Conservation (phyloP, 1,140 invertebrate genomes). For the Formica exsecta region DNA sequence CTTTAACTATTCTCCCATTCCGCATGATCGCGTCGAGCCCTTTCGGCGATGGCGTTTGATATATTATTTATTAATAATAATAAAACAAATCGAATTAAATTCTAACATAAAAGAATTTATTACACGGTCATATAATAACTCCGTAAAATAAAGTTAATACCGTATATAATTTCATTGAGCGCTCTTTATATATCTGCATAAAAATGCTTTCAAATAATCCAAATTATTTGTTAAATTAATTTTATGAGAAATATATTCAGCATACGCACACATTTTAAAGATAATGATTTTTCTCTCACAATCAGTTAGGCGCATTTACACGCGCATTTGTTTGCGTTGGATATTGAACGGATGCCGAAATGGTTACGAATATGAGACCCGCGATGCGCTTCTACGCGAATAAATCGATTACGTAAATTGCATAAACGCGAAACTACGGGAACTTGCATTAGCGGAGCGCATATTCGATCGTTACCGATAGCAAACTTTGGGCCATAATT, state of each 20-base stretch:
- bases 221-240: constrained; percentile 20
- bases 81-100: not conserved
- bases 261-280: not conserved
- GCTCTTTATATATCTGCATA: not conserved
- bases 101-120: not conserved
- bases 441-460: constrained; percentile 32
- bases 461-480: constrained; percentile 28
- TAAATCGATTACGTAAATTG: constrained; percentile 52
- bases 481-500: constrained; percentile 21
- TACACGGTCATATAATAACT: too few species aligned
- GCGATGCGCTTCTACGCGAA: not conserved
- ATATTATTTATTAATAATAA: constrained; percentile 2
- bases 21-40: not conserved
- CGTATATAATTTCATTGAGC: too few species aligned
- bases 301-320: not conserved
- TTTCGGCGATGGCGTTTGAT: not conserved
- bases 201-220: constrained; percentile 1
- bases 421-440: constrained; percentile 26
- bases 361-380: constrained; percentile 11
- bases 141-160: too few species aligned
- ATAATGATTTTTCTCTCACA: constrained; percentile 15
- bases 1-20: constrained; percentile 14
- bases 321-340: not conserved
- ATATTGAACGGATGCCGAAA: constrained; percentile 3
- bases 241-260: not conserved